Base-by-base conservation (phyloP, 2,113 vertebrate genomes). In the Buteo buteo region DNA sequence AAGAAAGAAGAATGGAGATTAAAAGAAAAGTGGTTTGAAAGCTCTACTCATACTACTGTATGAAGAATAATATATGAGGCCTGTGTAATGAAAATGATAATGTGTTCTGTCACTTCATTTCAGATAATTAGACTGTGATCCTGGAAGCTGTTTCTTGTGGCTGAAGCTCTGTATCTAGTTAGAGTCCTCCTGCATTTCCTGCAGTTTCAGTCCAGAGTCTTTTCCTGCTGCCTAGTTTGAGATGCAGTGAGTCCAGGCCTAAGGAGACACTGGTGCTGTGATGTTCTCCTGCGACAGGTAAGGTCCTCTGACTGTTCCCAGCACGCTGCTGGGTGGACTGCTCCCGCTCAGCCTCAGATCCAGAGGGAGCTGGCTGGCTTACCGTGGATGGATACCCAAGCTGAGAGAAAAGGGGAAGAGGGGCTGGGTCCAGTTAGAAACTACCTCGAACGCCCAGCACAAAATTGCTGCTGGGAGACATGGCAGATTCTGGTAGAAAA, bases 21-120 rank as follows among this genome's bases (percentile, higher is more conserved):
- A 97, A 93, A 96, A 96, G 65, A 83, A 94, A 97, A 97, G 86
- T 80, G 80, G 45, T 88, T 96, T 94, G 95, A 94, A 95, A 97
- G 88, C 82, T 97, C 57, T 95, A 65, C 78, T 90, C 78, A 20
- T 88, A 47, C 58, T 44, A 79, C 67, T 44, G 24, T 80, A 82
- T 88, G 78, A 91, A 95, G 91, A 97, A 95, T 95, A 94, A 97
- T 91, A 85, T 42, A 90, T 94, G 93, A 95, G 58, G 57, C 62
- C 58, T 42, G 32, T 69, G 62, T 87, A 94, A 86, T 80, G 89
- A 90, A 94, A 97, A 94, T 88, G 78, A 70, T 91, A 97, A 97
- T 72, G 57, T 62, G 16, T 94, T 96, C 90, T 95, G 91, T 95
- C 96, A 86, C 94, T 91, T 95, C 94, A 85, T 90, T 97, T 95